A percentile compares a stretch with the other conserved stretches of the same genome.
Evolutionary conservation across 2,113 vertebrate species (phyloP).

Genomic region (Gadus macrocephalus): DNA sequence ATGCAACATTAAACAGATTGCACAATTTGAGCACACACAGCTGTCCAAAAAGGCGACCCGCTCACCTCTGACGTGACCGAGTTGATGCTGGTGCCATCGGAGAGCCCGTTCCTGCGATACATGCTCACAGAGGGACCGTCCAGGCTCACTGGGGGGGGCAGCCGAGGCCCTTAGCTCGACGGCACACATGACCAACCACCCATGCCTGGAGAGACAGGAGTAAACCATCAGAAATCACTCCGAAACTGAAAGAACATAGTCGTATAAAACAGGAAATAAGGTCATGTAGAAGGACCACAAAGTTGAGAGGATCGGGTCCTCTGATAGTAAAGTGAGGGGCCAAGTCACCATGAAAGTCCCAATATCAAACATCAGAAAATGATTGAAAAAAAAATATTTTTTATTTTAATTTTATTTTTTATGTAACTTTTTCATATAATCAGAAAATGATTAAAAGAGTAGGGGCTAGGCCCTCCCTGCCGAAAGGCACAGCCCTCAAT

Average conservation of each 20-base stretch:
- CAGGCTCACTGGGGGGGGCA: conserved; percentile 33
- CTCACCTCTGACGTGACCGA: conserved; percentile 69
- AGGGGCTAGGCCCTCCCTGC: too few relatives aligned
- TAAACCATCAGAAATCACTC: background rate
- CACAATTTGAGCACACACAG: background rate
- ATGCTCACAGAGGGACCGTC: conserved; percentile 60
- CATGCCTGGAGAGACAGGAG: conserved; percentile 51
- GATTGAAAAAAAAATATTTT: too few relatives aligned
- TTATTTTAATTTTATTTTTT: too few relatives aligned
- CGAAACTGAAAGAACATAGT: background rate
- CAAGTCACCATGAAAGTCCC: background rate
- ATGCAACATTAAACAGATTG: background rate
- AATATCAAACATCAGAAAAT: background rate
- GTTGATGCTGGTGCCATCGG: conserved; percentile 67
- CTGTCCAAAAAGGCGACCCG: background rate
- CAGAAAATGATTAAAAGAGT: background rate
- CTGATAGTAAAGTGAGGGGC: background rate
- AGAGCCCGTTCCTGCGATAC: conserved; percentile 75
- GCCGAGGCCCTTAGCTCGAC: conserved; percentile 56
- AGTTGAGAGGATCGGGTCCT: background rate
- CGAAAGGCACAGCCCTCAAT: too few relatives aligned
- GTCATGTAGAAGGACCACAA: background rate
- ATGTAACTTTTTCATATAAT: too few relatives aligned
- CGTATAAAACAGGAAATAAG: background rate
- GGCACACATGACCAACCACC: conserved; percentile 55